phyloP scores from a whole-genome alignment of 2,797 vertebrate species.

The Sebastes trivittatus region DNA sequence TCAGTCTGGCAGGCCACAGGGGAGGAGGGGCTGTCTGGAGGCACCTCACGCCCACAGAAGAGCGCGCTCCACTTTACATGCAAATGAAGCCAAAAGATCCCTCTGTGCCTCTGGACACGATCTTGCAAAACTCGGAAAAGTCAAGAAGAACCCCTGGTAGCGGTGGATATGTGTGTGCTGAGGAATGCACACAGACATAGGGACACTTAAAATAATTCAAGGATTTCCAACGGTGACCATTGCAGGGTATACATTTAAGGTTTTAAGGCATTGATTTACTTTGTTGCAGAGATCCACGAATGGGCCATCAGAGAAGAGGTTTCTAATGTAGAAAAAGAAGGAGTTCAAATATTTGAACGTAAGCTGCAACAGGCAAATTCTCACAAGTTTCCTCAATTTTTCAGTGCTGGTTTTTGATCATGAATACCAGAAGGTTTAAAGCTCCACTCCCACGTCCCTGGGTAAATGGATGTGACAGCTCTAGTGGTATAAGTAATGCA shows the following conservation, averaged over 20 bases:
- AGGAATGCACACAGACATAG: constrained; percentile 21
- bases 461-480: constrained; percentile 52
- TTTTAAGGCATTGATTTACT: constrained; percentile 28
- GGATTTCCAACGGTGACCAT: constrained; percentile 16
- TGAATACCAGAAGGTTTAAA: constrained; percentile 28
- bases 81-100: constrained; percentile 80
- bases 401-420: constrained; percentile 37
- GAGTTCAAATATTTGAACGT: constrained; percentile 21
- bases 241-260: constrained; percentile 25
- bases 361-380: constrained; percentile 13
- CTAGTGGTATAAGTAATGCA: constrained; percentile 58
- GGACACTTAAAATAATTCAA: constrained; percentile 4
- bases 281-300: background rate
- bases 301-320: background rate
- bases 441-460: constrained; percentile 13
- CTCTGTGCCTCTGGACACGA: constrained; percentile 71
- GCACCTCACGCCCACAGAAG: constrained; percentile 70
- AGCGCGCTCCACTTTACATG: constrained; percentile 78
- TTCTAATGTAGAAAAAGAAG: background rate
- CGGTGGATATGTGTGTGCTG: constrained; percentile 14
- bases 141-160: constrained; percentile 54
- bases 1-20: constrained; percentile 65
- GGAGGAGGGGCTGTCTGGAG: constrained; percentile 77
- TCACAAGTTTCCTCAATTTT: background rate
- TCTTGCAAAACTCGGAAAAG: constrained; percentile 64